phyloP scores from a whole-genome alignment of 2,888 invertebrate species.

The Troglohyphantes excavatus region DNA sequence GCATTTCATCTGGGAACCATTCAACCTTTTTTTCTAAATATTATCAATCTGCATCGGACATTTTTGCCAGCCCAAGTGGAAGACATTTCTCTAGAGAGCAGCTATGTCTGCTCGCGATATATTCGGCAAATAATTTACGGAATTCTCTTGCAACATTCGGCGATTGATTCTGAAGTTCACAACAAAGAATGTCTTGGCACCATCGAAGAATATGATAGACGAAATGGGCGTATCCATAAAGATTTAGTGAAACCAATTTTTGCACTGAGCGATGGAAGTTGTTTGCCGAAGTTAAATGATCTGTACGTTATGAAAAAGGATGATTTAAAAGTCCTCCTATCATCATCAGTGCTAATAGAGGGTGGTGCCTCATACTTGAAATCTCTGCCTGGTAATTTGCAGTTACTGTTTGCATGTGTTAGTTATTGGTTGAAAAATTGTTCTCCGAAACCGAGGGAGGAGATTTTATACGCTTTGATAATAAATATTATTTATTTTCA shows the following conservation, averaged over 20 bases:
- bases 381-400: slow-evolving; percentile 32
- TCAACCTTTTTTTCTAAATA: slow-evolving; percentile 87
- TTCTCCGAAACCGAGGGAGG: slow-evolving; percentile 22
- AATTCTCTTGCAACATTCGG: slow-evolving; percentile 80
- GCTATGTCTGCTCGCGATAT: slow-evolving; percentile 80
- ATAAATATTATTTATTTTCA: slow-evolving; percentile 56
- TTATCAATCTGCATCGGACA: slow-evolving; percentile 81
- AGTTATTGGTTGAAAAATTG: slow-evolving; percentile 62
- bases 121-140: slow-evolving; percentile 82
- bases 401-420: slow-evolving; percentile 38
- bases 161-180: neutral
- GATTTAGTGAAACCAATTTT: slow-evolving; percentile 34
- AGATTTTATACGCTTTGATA: slow-evolving; percentile 61
- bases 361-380: neutral
- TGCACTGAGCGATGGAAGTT: neutral
- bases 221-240: neutral
- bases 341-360: slow-evolving; percentile 8
- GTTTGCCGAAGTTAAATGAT: slow-evolving; percentile 38
- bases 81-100: slow-evolving; percentile 80
- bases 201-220: slow-evolving; percentile 68
- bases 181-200: slow-evolving; percentile 8
- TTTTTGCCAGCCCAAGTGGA: slow-evolving; percentile 82
- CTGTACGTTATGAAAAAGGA: slow-evolving; percentile 17
- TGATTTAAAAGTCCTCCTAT: neutral
- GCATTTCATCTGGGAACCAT: slow-evolving; percentile 86